Conservation (phyloP, 2,888 invertebrate genomes). For the Cybosia mesomella region DNA sequence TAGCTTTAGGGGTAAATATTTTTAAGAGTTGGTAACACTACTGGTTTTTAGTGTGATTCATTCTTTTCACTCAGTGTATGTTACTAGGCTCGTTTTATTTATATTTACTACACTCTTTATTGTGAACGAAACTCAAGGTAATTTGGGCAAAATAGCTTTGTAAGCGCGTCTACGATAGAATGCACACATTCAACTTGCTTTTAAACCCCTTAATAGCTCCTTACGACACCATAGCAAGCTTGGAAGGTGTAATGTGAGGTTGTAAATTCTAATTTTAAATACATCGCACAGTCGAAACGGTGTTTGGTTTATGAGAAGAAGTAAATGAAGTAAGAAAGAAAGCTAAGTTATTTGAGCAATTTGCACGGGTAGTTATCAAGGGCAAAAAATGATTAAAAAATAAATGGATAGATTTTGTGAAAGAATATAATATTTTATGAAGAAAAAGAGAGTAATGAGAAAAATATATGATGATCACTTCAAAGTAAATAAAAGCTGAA, state of each 20-base stretch:
- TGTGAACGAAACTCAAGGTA: not conserved
- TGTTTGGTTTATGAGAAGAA: not conserved
- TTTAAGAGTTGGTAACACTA: not conserved
- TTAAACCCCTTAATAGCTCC: not conserved
- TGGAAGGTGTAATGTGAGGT: not conserved
- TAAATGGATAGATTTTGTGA: too few species aligned
- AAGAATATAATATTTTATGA: too few species aligned
- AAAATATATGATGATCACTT: too few species aligned
- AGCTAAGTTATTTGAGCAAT: too few species aligned
- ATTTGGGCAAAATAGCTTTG: not conserved
- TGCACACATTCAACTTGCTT: not conserved
- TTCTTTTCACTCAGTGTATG: not conserved
- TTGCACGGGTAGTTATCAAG: too few species aligned
- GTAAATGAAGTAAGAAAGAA: too few species aligned
- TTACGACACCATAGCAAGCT: not conserved
- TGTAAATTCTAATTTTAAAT: not conserved
- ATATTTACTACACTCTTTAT: not conserved
- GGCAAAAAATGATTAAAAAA: too few species aligned
- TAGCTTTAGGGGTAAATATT: not conserved
- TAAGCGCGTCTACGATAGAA: not conserved
- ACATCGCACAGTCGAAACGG: not conserved
- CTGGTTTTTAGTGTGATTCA: not conserved
- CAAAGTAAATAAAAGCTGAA: too few species aligned
- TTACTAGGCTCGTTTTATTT: not conserved
- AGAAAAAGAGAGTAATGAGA: too few species aligned